Evolutionary conservation across 2,113 vertebrate genomes (phyloP).

Genomic region (Gnathonemus echidnorhynchus): DNA sequence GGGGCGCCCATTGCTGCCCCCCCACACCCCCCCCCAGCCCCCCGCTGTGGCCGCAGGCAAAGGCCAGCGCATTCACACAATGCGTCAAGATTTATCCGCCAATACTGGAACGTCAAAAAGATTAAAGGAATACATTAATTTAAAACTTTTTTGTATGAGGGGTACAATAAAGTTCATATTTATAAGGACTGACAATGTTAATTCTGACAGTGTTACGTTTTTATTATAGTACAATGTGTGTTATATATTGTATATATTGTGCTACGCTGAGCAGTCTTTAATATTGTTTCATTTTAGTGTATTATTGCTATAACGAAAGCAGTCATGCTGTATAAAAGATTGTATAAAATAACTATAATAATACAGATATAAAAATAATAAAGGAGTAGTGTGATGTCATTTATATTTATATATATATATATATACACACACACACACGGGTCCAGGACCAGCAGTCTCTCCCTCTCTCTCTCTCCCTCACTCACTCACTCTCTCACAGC

Average conservation of each 20-base stretch:
- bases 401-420: neutral
- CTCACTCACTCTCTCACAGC: slow-evolving; percentile 29
- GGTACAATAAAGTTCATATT: neutral
- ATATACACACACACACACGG: neutral
- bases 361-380: neutral
- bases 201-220: neutral
- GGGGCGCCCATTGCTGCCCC: neutral
- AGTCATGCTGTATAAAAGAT: neutral
- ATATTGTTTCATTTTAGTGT: neutral
- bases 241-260: neutral
- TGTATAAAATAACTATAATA: neutral
- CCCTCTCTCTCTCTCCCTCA: slow-evolving; percentile 22
- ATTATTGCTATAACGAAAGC: neutral
- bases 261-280: neutral
- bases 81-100: neutral
- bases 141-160: neutral
- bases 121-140: neutral
- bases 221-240: neutral
- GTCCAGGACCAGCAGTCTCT: slow-evolving; percentile 1
- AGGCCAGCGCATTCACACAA: slow-evolving; percentile 2
- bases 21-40: neutral
- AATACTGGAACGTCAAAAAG: neutral
- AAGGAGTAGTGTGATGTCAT: neutral
- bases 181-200: neutral
- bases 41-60: neutral